Evolutionary conservation across 37 sponge, comb jelly and placozoan species (phyloP), one percentile per base, ranked within the genome.

Genomic region (Beroe forskalii): DNA sequence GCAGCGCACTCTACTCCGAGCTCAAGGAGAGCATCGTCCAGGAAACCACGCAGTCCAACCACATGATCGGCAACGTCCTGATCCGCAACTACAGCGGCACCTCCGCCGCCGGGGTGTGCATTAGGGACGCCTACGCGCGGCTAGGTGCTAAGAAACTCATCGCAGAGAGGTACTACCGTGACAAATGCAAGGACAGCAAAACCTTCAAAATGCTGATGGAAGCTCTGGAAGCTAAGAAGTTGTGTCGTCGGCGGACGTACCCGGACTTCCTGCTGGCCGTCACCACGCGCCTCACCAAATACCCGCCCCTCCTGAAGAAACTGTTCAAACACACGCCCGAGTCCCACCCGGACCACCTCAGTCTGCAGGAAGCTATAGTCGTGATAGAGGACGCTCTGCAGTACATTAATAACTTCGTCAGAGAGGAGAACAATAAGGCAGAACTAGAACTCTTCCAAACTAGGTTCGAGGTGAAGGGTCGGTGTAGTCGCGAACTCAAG

Each of bases 391-490:
- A 69, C 27, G 72, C 72, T 32, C 39, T 69, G 8, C 72, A 69
- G 17, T 69, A 69, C 32, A 69, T 69, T 36, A 32, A 69, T 33
- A 69, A 69, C 38, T 69, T 1, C 32, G 72, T 69, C 17, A 69
- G 39, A 36, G 33, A 33, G 8, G 72, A 32, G 32, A 69, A 69
- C 32, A 9, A 69, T 17, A 27, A 32, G 38, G 38, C 72, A 14
- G 72, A 69, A 37, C 19, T 69, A 2, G 19, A 69, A 69, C 20
- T 44, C 22, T 80, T 22, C 40, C 37, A 80, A n/a, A 42, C 20
- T 43, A 17, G 86, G 44, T 80, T 80, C 28, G 86, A 80, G 40
- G 86, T 80, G 43, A 80, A 80, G 55, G 86, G 86, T 22, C 44
- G 55, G 28, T 80, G 86, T 43, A 41, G 55, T 44, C 28, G 55